phyloP scores from a whole-genome alignment of 2,797 vertebrate genomes.

The Graptemys geographica region DNA sequence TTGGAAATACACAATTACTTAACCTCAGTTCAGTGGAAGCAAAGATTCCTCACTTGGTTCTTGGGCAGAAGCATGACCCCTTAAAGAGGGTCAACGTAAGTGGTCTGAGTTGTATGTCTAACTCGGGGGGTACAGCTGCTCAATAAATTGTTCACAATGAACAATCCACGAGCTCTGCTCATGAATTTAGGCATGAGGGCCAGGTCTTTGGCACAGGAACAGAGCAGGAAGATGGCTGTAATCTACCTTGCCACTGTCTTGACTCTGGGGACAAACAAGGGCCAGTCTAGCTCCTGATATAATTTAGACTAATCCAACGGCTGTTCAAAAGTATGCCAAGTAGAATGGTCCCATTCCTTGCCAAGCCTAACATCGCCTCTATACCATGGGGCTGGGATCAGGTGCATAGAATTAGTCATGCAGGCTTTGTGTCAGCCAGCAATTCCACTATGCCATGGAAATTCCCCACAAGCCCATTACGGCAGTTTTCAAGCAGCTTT shows the following conservation, averaged over 20 bases:
- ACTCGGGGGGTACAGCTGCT: not conserved
- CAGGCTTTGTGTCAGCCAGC: not conserved
- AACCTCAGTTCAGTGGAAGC: not conserved
- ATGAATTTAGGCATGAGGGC: not conserved
- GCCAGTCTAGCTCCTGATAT: not conserved
- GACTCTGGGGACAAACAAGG: not conserved
- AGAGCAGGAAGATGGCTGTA: not conserved
- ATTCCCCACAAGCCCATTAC: not conserved
- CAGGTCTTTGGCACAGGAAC: fast-evolving
- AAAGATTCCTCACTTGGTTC: not conserved
- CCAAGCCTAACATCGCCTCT: not conserved
- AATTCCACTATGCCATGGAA: not conserved
- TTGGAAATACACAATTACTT: not conserved
- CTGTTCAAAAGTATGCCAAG: not conserved
- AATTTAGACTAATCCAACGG: not conserved
- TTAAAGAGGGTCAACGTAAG: not conserved
- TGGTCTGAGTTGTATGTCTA: not conserved
- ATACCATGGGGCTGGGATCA: not conserved
- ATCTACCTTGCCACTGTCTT: not conserved
- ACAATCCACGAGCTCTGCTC: fast-evolving
- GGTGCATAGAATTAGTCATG: not conserved
- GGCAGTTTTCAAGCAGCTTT: fast-evolving
- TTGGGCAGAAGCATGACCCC: not conserved
- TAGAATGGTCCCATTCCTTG: not conserved
- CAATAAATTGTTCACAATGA: not conserved